Evolutionary conservation across 2,113 vertebrate genomes (phyloP).

Genomic region (Leucosticte australis): DNA sequence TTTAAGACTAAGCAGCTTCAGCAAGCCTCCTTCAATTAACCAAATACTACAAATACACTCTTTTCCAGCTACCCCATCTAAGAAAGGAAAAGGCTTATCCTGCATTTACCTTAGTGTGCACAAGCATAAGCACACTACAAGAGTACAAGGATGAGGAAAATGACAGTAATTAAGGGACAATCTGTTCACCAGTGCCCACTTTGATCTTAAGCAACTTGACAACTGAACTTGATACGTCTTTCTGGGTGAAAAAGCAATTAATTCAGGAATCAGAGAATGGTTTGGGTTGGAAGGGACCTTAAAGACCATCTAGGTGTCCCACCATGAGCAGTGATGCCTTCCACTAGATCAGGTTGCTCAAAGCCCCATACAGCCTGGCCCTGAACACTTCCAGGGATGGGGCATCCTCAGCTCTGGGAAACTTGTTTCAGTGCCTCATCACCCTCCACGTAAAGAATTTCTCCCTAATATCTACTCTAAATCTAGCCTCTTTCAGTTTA

Average conservation of each 20-base stretch:
- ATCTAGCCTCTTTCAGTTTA: not conserved
- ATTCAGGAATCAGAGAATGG: not conserved
- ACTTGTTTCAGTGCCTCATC: not conserved
- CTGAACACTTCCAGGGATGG: not conserved
- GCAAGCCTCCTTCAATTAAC: not conserved
- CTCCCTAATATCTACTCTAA: not conserved
- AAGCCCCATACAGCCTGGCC: not conserved
- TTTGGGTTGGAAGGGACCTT: not conserved
- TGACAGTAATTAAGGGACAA: not conserved
- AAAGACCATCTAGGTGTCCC: not conserved
- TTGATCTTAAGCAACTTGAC: not conserved
- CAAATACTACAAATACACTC: not conserved
- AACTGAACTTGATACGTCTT: not conserved
- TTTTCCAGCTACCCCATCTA: not conserved
- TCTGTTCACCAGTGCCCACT: conserved; percentile 7
- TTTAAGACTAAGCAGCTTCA: not conserved
- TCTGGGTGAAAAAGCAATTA: conserved; percentile 13
- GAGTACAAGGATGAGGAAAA: not conserved
- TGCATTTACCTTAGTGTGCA: not conserved
- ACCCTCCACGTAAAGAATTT: not conserved
- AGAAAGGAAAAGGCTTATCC: not conserved
- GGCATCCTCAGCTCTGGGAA: not conserved
- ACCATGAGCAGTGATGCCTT: not conserved
- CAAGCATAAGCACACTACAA: not conserved
- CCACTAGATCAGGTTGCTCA: not conserved